Conservation (phyloP, 1,140 invertebrate species). For the Armadillidium nasatum region DNA sequence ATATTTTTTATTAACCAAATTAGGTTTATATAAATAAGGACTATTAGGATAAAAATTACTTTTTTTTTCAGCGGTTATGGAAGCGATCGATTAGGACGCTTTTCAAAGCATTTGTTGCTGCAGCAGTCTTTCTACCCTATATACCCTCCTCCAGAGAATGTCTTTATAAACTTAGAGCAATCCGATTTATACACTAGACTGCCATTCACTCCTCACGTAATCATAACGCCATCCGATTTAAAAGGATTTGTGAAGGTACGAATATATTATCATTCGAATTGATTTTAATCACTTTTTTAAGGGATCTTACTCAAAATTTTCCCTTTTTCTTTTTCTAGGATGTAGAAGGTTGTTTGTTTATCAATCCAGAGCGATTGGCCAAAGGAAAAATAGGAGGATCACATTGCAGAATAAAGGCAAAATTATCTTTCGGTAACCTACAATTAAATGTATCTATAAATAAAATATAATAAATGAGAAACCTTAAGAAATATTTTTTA, state of each 20-base stretch:
- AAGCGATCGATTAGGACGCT: conserved; percentile 62
- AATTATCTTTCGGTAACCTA: neutral
- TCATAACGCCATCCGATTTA: conserved; percentile 78
- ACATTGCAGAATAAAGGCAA: conserved; percentile 56
- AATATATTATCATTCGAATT: neutral
- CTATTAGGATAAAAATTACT: too few species aligned
- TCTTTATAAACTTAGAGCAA: conserved; percentile 64
- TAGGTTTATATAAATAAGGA: too few species aligned
- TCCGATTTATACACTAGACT: conserved; percentile 64
- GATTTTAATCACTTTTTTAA: conserved; percentile 29
- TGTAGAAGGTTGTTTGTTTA: conserved; percentile 66
- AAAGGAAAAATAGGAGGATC: conserved; percentile 61
- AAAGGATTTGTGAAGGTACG: conserved; percentile 71
- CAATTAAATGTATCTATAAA: too few species aligned
- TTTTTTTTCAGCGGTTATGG: too few species aligned
- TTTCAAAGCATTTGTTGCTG: conserved; percentile 66
- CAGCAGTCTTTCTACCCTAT: conserved; percentile 79
- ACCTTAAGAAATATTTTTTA: neutral
- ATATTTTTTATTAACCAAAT: too few species aligned
- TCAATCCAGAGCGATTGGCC: conserved; percentile 76
- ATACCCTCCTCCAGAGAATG: conserved; percentile 63
- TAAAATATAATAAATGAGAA: neutral
- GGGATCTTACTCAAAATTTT: conserved; percentile 23
- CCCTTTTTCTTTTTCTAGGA: conserved; percentile 56
- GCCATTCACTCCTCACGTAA: conserved; percentile 67